Evolutionary conservation across 2,797 vertebrate genomes (phyloP).

Genomic region (Enteromius paludinosus): DNA sequence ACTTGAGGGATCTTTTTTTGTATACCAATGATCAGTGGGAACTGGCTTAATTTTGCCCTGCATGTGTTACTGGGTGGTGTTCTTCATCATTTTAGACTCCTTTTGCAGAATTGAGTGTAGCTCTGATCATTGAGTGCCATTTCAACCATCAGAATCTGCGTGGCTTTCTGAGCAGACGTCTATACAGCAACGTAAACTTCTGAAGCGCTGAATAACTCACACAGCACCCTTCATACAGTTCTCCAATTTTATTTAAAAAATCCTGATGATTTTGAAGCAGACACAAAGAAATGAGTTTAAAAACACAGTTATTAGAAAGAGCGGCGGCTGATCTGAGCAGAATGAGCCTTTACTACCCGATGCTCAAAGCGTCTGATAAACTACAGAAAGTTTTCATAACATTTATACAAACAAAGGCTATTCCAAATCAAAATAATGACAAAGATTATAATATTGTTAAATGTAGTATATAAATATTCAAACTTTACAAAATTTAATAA

Average conservation of each 20-base stretch:
- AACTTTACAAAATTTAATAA: constrained; percentile 69
- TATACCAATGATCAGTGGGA: too few relatives aligned
- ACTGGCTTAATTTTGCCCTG: too few relatives aligned
- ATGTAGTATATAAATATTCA: constrained; percentile 66
- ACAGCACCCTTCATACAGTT: neutral
- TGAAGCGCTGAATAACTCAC: neutral
- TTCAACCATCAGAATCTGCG: too few relatives aligned
- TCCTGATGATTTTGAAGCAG: constrained; percentile 43
- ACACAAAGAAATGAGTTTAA: constrained; percentile 48
- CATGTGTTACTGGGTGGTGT: too few relatives aligned
- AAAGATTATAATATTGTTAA: constrained; percentile 54
- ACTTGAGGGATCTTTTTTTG: too few relatives aligned
- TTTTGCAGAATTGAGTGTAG: too few relatives aligned
- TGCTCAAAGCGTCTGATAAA: neutral
- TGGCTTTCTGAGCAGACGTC: too few relatives aligned
- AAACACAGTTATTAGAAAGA: constrained; percentile 41
- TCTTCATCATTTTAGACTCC: too few relatives aligned
- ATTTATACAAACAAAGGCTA: constrained; percentile 60
- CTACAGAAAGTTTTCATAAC: constrained; percentile 39
- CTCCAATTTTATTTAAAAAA: constrained; percentile 51
- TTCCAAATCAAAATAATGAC: constrained; percentile 48
- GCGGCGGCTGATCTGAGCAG: constrained; percentile 1
- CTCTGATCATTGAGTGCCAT: too few relatives aligned
- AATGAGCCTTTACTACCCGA: neutral
- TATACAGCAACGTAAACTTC: neutral